Evolutionary conservation across 2,113 vertebrate genomes (phyloP).

Genomic region (Varanus komodoensis): DNA sequence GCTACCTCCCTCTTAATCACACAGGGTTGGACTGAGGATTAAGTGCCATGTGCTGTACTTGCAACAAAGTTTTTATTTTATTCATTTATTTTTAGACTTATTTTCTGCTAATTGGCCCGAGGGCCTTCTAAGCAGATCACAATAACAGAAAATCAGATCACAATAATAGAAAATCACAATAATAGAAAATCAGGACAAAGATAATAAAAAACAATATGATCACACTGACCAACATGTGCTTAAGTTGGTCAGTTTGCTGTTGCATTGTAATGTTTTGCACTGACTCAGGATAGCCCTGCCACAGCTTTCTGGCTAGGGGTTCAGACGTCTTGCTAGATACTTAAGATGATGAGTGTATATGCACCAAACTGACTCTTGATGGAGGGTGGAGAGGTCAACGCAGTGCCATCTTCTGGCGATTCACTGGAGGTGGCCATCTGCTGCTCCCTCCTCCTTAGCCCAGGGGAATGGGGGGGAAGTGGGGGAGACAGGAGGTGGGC

Average conservation of each 20-base stretch:
- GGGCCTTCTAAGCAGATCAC: no score
- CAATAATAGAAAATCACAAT: no score
- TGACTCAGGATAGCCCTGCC: neutral
- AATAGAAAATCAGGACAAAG: neutral
- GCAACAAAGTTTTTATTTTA: no score
- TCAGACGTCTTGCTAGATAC: neutral
- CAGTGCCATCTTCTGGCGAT: slow-evolving; percentile 72
- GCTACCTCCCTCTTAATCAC: neutral
- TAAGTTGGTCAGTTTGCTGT: neutral
- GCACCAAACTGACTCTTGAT: neutral
- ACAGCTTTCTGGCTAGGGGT: neutral
- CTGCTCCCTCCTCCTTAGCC: slow-evolving; percentile 53
- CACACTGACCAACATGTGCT: neutral
- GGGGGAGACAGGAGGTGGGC: slow-evolving; percentile 66
- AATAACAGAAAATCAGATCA: no score
- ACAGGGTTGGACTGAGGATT: no score
- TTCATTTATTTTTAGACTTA: no score
- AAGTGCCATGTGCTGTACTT: neutral
- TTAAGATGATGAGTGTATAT: neutral
- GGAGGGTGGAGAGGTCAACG: slow-evolving; percentile 45
- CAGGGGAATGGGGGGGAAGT: slow-evolving; percentile 53
- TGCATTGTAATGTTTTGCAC: neutral
- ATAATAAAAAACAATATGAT: neutral
- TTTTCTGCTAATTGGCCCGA: no score
- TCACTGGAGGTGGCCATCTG: slow-evolving; percentile 40